Percentiles rank a stretch among this genome's conserved stretches.
Evolutionary conservation across 37 sponge, comb jelly and placozoan genomes (phyloP).

Genomic region (Cliona cf. orientalis): DNA sequence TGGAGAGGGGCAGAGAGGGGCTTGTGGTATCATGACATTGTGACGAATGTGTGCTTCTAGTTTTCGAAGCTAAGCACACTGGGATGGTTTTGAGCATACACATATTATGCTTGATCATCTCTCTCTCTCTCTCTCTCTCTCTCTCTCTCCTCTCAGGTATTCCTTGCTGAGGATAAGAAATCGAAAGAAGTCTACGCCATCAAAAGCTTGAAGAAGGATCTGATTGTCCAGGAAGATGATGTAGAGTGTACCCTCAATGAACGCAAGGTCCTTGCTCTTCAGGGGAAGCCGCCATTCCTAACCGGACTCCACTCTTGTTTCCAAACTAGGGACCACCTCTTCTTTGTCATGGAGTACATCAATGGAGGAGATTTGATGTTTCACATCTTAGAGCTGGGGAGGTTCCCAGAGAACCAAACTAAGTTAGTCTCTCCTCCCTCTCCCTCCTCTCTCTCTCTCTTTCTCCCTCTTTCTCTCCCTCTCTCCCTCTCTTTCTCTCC

Average conservation of each 20-base stretch:
- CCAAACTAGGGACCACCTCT: slow-evolving; percentile 94
- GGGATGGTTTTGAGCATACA: no score
- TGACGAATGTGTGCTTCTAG: no score
- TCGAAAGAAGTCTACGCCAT: slow-evolving; percentile 92
- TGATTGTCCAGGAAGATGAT: slow-evolving; percentile 93
- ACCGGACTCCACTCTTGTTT: slow-evolving; percentile 93
- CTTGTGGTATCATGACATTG: no score
- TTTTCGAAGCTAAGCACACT: no score
- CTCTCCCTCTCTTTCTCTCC: background rate
- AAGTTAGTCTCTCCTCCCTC: slow-evolving; percentile 29
- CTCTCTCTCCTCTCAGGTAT: slow-evolving; percentile 74
- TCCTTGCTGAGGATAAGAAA: slow-evolving; percentile 88
- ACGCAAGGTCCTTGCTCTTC: slow-evolving; percentile 91
- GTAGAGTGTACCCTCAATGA: slow-evolving; percentile 97
- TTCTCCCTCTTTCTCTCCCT: background rate
- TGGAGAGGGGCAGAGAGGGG: no score
- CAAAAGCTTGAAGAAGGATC: slow-evolving; percentile 95
- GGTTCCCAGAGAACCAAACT: slow-evolving; percentile 84
- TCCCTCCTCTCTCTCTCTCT: slow-evolving; percentile 11
- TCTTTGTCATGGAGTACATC: slow-evolving; percentile 97
- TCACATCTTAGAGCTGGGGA: slow-evolving; percentile 90
- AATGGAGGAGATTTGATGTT: slow-evolving; percentile 97
- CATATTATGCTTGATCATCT: background rate
- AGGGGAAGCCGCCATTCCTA: slow-evolving; percentile 88
- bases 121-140: background rate